Percentiles rank a stretch among this genome's conserved stretches.
These are phyloP conservation scores for Aptenodytes patagonicus DNA, from an alignment of 2,113 vertebrate species.

Conservation along the genomic window DNA sequence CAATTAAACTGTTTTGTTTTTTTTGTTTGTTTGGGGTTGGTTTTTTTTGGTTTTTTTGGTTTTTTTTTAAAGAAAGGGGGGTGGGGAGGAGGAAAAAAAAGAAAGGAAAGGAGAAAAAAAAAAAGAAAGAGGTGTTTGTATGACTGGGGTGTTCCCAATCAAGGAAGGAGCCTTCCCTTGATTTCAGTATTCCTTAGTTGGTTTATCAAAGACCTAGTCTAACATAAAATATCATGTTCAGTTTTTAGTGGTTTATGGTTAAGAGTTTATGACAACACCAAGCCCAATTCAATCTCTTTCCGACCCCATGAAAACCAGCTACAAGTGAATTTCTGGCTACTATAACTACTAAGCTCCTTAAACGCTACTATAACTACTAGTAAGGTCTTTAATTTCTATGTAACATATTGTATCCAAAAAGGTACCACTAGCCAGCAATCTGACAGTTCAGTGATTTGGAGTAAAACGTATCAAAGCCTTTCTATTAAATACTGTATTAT, in stretches of 20 bases:
- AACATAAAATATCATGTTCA: not conserved
- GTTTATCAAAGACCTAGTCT: not conserved
- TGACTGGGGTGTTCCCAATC: not conserved
- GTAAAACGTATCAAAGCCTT: not conserved
- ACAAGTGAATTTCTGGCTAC: not conserved
- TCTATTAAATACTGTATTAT: not conserved
- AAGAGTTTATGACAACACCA: not conserved
- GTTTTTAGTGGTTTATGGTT: not conserved
- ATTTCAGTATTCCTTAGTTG: not conserved
- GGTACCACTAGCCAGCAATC: not conserved
- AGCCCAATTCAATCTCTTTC: not conserved
- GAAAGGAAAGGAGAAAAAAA: too few relatives aligned
- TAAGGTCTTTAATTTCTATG: not conserved
- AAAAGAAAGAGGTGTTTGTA: not conserved
- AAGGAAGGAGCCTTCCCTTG: not conserved
- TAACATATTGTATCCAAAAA: not conserved
- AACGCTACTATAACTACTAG: not conserved
- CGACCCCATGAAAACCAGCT: not conserved
- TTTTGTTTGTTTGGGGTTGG: too few relatives aligned
- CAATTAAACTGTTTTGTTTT: not conserved
- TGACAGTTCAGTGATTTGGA: not conserved
- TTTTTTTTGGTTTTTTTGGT: too few relatives aligned
- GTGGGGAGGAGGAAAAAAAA: too few relatives aligned
- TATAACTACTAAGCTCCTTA: not conserved
- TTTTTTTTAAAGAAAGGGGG: too few relatives aligned